A percentile compares a stretch with the other conserved stretches of the same genome.
Evolutionary conservation across 2,888 invertebrate species (phyloP).

Genomic region (Euphydryas editha): DNA sequence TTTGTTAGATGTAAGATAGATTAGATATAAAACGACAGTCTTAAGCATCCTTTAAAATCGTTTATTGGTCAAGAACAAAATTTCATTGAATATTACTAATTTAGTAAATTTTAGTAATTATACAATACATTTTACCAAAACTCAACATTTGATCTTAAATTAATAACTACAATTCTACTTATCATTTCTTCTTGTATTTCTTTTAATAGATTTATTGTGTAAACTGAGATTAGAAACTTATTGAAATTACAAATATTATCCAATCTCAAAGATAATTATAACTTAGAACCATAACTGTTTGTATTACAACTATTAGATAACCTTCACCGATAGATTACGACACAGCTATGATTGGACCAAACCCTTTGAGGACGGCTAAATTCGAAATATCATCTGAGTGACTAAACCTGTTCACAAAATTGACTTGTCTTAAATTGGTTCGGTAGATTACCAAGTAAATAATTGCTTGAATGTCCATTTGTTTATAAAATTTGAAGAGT

Average conservation of each 20-base stretch:
- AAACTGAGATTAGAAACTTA: neutral
- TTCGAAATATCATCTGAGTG: slow-evolving; percentile 1
- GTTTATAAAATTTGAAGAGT: too few species aligned
- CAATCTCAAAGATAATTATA: neutral
- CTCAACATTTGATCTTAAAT: too few species aligned
- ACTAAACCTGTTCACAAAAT: slow-evolving; percentile 6
- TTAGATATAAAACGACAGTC: too few species aligned
- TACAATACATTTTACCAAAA: too few species aligned
- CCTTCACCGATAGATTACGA: neutral
- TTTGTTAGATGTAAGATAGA: too few species aligned
- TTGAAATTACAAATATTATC: neutral
- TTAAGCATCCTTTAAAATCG: too few species aligned
- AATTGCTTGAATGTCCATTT: too few species aligned
- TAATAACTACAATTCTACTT: too few species aligned
- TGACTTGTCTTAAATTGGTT: neutral
- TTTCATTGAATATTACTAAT: too few species aligned
- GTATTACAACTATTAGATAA: neutral
- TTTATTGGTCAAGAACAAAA: too few species aligned
- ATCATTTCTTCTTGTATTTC: too few species aligned
- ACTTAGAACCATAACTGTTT: neutral
- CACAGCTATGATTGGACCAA: slow-evolving; percentile 9
- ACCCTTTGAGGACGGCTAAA: slow-evolving; percentile 5
- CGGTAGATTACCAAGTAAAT: neutral
- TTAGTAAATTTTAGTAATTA: too few species aligned
- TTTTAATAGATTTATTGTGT: neutral